Base-by-base conservation (phyloP, 2,888 invertebrate species). In the Lordiphosa andalusiaca region DNA sequence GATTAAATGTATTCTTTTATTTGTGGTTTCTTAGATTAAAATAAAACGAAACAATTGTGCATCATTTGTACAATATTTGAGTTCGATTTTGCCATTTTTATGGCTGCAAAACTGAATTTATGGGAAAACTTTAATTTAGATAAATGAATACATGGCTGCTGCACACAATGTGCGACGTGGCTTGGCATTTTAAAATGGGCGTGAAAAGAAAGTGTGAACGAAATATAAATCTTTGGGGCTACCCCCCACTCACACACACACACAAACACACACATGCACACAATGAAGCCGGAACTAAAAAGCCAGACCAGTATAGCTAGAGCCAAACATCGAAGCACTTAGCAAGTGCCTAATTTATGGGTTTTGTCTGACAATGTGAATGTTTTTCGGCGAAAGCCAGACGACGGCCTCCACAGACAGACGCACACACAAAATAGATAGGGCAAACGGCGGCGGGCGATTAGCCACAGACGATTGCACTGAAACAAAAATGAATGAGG, bases 401-500 rank as follows among this genome's bases (percentile, higher is more conserved):
- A 60, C 62, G 51, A 41, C 59, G 50, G 39, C 25, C 25, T 25
- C 6, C 25, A 25, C 7, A 25, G 25, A 25, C 61, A 66, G 53
- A 67, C 67, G 40, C 7, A 23, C 23, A 23, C 1, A 25, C 23
- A 6, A 25, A 25, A 25, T 25, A 30, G 30, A 30, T 40, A 35
- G 55, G 64, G 71, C 71, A 77, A 84, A 81, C 73, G 69, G 65
- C 63, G 59, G 65, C 59, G 59, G 57, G 42, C 72, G 80, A 84
- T 80, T 80, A 84, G 75, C 60, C 75, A 82, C 85, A 82, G 85
- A 74, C 84, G 67, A 84, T 82, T 84, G 75, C 76, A 75, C 72
- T 67, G 80, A 73, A 80, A 80, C 80, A 78, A 78, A 72, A 83
- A 69, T 21, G 38, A 16, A 16, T 25, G 25, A 23, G 46, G 30